Percentiles rank a stretch among this genome's conserved stretches.
Conservation (phyloP, 2,797 vertebrate genomes). For the Bovichtus variegatus region DNA sequence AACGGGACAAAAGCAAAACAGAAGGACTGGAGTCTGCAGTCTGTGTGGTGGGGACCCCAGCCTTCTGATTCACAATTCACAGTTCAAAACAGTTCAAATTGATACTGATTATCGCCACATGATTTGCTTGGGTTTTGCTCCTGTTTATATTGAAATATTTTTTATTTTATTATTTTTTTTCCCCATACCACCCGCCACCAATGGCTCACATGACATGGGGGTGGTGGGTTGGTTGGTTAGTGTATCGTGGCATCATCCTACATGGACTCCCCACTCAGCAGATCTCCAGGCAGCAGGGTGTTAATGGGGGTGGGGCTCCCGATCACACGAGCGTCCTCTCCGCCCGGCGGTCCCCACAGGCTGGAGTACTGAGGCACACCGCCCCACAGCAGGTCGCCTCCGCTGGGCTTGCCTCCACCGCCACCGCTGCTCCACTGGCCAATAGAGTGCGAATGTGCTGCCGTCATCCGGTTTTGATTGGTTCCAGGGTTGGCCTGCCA, state of each 20-base stretch:
- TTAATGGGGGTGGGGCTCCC: conserved; percentile 95
- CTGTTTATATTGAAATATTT: conserved; percentile 62
- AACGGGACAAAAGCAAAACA: conserved; percentile 55
- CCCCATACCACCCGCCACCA: conserved; percentile 30
- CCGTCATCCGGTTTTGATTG: conserved; percentile 90
- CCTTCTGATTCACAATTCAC: conserved; percentile 79
- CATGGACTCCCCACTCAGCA: conserved; percentile 96
- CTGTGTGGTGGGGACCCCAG: conserved; percentile 64
- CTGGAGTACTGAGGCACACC: conserved; percentile 95
- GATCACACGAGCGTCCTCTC: conserved; percentile 92
- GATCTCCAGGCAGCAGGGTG: conserved; percentile 95
- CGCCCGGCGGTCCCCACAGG: conserved; percentile 93
- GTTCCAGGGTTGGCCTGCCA: conserved; percentile 94
- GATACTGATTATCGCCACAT: conserved; percentile 89
- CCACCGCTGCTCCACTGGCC: conserved; percentile 92
- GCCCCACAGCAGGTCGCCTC: conserved; percentile 94
- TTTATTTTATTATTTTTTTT: conserved; percentile 14
- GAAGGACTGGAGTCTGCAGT: conserved; percentile 73
- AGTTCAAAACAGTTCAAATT: conserved; percentile 78
- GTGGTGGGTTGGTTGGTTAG: conserved; percentile 42
- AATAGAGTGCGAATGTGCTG: conserved; percentile 88
- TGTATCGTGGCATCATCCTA: conserved; percentile 80
- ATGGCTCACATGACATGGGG: conserved; percentile 53
- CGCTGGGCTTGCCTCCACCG: conserved; percentile 88
- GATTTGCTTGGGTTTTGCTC: conserved; percentile 84